Conservation (phyloP, 2,797 vertebrate genomes). For the Sebastes wilsoni region DNA sequence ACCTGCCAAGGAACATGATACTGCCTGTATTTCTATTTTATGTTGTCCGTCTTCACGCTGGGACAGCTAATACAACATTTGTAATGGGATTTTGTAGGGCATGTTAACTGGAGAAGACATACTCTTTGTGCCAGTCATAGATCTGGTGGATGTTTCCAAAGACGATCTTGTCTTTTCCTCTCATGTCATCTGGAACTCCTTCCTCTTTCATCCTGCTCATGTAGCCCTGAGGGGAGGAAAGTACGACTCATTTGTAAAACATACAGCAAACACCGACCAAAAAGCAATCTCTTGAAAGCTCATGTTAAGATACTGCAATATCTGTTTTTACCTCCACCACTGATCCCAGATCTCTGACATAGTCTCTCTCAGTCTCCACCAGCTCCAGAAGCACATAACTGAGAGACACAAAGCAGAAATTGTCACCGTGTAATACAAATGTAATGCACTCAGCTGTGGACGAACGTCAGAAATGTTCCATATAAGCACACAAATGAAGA, state of each 20-base stretch:
- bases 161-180: constrained; percentile 99
- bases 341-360: constrained; percentile 94
- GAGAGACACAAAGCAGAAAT: constrained; percentile 46
- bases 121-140: constrained; percentile 99
- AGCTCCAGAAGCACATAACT: constrained; percentile 97
- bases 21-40: neutral
- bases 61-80: neutral
- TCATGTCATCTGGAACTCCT: constrained; percentile 97
- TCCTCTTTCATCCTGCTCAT: constrained; percentile 99
- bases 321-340: constrained; percentile 90
- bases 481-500: constrained; percentile 45
- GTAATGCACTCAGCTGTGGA: constrained; percentile 27
- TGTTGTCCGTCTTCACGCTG: neutral
- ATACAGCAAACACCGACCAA: neutral
- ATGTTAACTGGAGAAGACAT: constrained; percentile 39
- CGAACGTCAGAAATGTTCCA: constrained; percentile 36
- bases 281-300: neutral
- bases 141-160: constrained; percentile 99
- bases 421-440: constrained; percentile 19
- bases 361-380: constrained; percentile 97
- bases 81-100: neutral
- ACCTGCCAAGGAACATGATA: neutral
- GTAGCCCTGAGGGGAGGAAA: constrained; percentile 87
- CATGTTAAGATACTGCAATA: neutral
- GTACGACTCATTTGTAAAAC: neutral